Evolutionary conservation across 92 coral and sea anemone genomes (phyloP).

Genomic region (Diadumene lineata): DNA sequence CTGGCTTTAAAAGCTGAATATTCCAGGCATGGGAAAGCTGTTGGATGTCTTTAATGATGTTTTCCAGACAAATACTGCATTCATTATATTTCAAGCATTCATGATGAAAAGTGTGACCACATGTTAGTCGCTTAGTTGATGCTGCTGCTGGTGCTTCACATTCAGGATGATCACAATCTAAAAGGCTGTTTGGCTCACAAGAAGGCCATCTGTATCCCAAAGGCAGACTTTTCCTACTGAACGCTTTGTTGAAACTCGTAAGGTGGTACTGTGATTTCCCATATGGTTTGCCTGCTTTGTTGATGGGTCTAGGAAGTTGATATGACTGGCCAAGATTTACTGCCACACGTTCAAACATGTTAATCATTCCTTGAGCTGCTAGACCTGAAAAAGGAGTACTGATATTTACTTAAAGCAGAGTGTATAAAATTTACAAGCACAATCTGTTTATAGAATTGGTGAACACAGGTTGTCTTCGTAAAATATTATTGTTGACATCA

Average conservation of each 20-base stretch:
- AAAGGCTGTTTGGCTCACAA: conserved; percentile 27
- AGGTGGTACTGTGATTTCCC: too few relatives aligned
- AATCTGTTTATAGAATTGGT: too few relatives aligned
- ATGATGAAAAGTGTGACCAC: conserved; percentile 56
- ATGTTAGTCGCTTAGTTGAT: conserved; percentile 45
- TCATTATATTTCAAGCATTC: conserved; percentile 29
- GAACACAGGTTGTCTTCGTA: too few relatives aligned
- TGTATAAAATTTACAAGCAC: too few relatives aligned
- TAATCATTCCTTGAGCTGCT: conserved; percentile 52
- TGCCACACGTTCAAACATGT: conserved; percentile 62
- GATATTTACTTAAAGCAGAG: too few relatives aligned
- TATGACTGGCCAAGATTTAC: conserved; percentile 44
- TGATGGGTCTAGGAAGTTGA: conserved; percentile 48
- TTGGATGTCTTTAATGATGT: conserved; percentile 21
- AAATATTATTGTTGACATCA: too few relatives aligned
- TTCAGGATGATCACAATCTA: conserved; percentile 49
- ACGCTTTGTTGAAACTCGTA: too few relatives aligned
- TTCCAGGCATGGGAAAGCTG: conserved; percentile 15
- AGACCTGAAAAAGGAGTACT: conserved; percentile 59
- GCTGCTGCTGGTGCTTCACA: conserved; percentile 6
- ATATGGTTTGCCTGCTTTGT: too few relatives aligned
- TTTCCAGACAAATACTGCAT: conserved; percentile 12
- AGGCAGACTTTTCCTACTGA: conserved; percentile 45
- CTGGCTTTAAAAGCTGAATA: not conserved
- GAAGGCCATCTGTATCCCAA: conserved; percentile 63